Evolutionary conservation across 2,113 vertebrate genomes (phyloP), one percentile per base, ranked within the genome.

Genomic region (Notarius quadriscutis): DNA sequence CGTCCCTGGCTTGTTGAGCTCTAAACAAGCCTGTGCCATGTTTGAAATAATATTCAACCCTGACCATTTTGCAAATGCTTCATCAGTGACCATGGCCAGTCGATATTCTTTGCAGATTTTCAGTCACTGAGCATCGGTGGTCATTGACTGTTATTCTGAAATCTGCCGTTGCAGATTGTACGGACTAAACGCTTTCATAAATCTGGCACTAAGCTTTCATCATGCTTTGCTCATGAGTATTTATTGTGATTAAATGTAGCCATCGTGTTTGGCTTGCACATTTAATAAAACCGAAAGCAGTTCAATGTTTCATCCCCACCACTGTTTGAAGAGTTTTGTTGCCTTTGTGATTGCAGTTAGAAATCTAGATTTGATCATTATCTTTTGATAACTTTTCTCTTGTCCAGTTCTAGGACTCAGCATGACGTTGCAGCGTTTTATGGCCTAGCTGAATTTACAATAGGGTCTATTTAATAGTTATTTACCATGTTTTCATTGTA

Each of bases 401-500:
- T 79, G 84, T 88, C 63, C 63, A 84, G 81, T 81, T 72, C 50
- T 17, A 62, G 60, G 78, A 77, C 67, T 89, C 86, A 87, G 86
- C 69, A 82, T 85, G 75, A 83, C 63, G n/a, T 82, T 86, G 78
- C 89, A 86, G 84, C 86, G 62, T 88, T 86, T 87, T n/a, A 69
- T 83, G 84, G 63, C 65, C 48, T 88, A 63, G 87, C 62, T 77
- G 80, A 81, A 67, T 10, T 60, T 72, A 75, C 81, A 85, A 58
- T 12, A 78, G 81, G 80, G 75, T 84, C 71, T 90, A 86, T 86
- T 84, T 88, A 90, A 88, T 86, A 51, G n/a, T 75, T 81, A 41
- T 90, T 84, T 65, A 74, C 67, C 41, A 87, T 27, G 57, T 80
- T 83, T 90, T 86, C 25, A 41, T 71, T 87, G 81, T 86, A 83